phyloP scores from a whole-genome alignment of 2,888 invertebrate genomes.

The Mylabris sibirica region DNA sequence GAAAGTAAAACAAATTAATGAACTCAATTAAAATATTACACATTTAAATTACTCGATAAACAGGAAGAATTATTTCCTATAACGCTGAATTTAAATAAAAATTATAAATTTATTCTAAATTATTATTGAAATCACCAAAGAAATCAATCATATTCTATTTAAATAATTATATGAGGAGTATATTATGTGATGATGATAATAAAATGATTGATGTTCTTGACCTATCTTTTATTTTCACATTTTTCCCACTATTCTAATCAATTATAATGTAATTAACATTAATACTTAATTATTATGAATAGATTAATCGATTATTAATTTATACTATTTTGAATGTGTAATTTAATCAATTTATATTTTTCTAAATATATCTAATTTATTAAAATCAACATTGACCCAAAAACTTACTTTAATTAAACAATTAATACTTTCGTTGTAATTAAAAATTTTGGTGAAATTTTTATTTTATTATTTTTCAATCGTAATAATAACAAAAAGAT shows the following conservation, averaged over 20 bases:
- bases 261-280: conserved; percentile 24
- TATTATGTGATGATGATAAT: neutral
- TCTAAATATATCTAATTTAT: neutral
- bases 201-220: conserved; percentile 6
- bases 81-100: neutral
- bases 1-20: neutral
- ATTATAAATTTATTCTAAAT: neutral
- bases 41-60: neutral
- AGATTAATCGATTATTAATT: conserved; percentile 10
- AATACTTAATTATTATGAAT: neutral
- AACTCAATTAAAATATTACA: neutral
- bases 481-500: neutral
- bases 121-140: neutral
- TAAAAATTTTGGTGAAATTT: neutral
- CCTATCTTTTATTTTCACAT: neutral
- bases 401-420: conserved; percentile 21
- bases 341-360: neutral
- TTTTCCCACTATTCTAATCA: conserved; percentile 3
- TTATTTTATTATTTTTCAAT: neutral
- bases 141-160: neutral
- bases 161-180: neutral
- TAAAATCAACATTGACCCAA: conserved; percentile 21
- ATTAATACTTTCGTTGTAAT: neutral
- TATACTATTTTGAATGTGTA: neutral
- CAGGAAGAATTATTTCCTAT: neutral